Conservation (phyloP, 2,797 vertebrate genomes). For the Rachycentron canadum region DNA sequence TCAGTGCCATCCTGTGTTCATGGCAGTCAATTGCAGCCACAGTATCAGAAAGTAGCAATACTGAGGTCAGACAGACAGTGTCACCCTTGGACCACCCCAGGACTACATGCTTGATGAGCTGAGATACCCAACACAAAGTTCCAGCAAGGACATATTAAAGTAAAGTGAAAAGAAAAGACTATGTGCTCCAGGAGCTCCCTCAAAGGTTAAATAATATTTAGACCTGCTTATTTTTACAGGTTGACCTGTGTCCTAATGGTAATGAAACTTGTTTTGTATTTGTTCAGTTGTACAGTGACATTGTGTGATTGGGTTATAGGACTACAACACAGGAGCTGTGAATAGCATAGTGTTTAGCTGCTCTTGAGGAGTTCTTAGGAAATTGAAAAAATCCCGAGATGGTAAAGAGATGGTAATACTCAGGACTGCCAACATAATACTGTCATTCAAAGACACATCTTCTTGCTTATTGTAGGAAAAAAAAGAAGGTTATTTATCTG, state of each 20-base stretch:
- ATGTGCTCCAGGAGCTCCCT: not conserved
- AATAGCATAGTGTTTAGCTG: not conserved
- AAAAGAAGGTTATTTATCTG: no score
- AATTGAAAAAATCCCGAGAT: not conserved
- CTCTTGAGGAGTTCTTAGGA: not conserved
- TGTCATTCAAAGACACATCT: no score
- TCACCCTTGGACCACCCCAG: slow-evolving; percentile 59
- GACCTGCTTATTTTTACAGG: not conserved
- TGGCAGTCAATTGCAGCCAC: slow-evolving; percentile 38
- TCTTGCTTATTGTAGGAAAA: no score
- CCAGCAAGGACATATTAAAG: not conserved
- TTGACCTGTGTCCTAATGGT: not conserved
- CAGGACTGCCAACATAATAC: no score
- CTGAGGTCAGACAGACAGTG: slow-evolving; percentile 65
- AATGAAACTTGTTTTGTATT: not conserved
- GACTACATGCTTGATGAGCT: not conserved
- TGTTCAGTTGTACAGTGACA: not conserved
- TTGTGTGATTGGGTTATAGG: not conserved
- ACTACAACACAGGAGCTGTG: not conserved
- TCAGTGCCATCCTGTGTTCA: slow-evolving; percentile 69
- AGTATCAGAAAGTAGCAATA: slow-evolving; percentile 48
- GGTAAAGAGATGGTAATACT: not conserved
- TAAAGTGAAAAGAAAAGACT: not conserved
- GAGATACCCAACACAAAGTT: not conserved
- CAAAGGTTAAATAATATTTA: not conserved